These are phyloP conservation scores for Pygocentrus nattereri DNA, from an alignment of 2,797 vertebrate species.

Conservation along the genomic window DNA sequence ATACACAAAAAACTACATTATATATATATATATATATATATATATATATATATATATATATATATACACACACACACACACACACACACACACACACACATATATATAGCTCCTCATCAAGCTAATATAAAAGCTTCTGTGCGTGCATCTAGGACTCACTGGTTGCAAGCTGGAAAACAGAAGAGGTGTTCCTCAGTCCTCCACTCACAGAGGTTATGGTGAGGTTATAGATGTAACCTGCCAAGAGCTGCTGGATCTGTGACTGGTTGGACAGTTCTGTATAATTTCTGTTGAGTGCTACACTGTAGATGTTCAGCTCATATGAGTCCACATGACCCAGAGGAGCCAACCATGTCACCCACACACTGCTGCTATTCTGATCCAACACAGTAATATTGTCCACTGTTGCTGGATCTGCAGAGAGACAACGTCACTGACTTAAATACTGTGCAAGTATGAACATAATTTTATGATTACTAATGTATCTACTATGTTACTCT, in stretches of 20 bases:
- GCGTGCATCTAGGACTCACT: not conserved
- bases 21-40: too few species aligned
- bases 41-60: too few species aligned
- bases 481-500: too few species aligned
- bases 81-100: not conserved
- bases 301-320: constrained; percentile 50
- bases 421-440: not conserved
- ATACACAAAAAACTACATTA: too few species aligned
- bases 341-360: constrained; percentile 64
- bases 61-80: not conserved
- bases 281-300: rapidly evolving
- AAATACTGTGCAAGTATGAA: too few species aligned
- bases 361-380: constrained; percentile 53
- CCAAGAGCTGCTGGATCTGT: constrained; percentile 40
- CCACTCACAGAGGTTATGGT: constrained; percentile 67
- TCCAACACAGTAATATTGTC: constrained; percentile 26
- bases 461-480: too few species aligned
- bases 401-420: constrained; percentile 66
- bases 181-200: constrained; percentile 20
- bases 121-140: not conserved
- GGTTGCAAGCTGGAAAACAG: not conserved
- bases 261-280: rapidly evolving
- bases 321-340: constrained; percentile 53
- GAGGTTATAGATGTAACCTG: constrained; percentile 64
- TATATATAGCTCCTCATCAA: too few species aligned